Evolutionary conservation across 1,140 invertebrate genomes (phyloP).

Genomic region (Dendrolimus punctatus): DNA sequence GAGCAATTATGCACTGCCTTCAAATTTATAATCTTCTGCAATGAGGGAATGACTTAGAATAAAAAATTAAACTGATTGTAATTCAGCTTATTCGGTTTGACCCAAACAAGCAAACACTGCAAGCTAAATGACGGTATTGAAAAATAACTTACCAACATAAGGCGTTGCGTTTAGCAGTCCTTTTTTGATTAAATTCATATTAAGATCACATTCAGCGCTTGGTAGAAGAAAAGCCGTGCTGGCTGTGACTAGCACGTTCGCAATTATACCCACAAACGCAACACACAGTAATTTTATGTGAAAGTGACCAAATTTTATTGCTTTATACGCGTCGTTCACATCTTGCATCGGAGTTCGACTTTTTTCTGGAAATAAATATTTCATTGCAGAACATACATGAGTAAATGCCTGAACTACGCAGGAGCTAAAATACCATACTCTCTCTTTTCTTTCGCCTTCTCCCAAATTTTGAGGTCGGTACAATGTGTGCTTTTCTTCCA

Average conservation of each 20-base stretch:
- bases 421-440: no score
- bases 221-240: constrained; percentile 78
- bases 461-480: no score
- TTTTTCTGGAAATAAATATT: constrained; percentile 9
- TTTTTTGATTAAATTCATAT: constrained; percentile 75
- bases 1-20: no score
- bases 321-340: constrained; percentile 40
- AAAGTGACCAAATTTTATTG: constrained; percentile 74
- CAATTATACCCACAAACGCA: constrained; percentile 72
- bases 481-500: no score
- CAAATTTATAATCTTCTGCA: no score
- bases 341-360: constrained; percentile 35
- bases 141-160: constrained; percentile 72
- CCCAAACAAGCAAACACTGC: no score
- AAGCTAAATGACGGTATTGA: neutral
- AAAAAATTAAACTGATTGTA: no score
- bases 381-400: neutral
- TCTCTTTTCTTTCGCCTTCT: no score
- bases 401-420: no score
- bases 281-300: constrained; percentile 74
- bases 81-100: no score
- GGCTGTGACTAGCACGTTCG: constrained; percentile 74
- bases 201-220: constrained; percentile 78
- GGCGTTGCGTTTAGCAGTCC: constrained; percentile 77
- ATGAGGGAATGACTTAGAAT: no score